These are phyloP conservation scores for Drosophila imparisetae DNA, from an alignment of 2,888 invertebrate genomes.

Conservation along the genomic window DNA sequence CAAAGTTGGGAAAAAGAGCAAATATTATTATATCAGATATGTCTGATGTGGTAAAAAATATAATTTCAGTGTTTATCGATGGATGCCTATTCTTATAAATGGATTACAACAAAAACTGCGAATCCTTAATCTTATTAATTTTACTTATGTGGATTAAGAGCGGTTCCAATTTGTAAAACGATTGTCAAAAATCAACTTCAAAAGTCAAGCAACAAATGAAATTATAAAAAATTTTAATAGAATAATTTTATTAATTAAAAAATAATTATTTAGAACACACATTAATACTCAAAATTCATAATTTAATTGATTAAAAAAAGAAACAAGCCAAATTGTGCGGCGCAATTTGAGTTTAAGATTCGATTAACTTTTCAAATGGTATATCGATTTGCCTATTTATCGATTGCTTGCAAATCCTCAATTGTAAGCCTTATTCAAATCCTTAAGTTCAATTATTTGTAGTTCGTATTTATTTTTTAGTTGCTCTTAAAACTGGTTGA, in stretches of 20 bases:
- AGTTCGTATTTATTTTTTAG: background rate
- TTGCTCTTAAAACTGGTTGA: background rate
- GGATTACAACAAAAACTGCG: background rate
- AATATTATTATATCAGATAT: background rate
- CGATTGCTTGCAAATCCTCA: too few species aligned
- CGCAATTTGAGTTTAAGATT: background rate
- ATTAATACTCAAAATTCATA: background rate
- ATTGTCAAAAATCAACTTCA: background rate
- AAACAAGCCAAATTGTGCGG: background rate
- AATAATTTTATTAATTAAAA: background rate
- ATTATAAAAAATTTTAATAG: background rate
- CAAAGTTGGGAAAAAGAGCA: background rate
- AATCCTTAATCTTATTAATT: background rate
- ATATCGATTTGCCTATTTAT: background rate
- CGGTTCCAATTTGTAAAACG: background rate
- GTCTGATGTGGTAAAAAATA: background rate
- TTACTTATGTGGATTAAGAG: background rate
- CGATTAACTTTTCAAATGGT: background rate
- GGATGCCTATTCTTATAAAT: background rate
- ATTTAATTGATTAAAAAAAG: background rate
- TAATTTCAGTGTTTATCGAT: background rate
- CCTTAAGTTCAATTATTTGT: background rate
- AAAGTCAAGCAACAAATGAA: background rate
- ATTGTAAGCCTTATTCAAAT: background rate
- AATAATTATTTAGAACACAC: background rate